Percentiles rank a stretch among this genome's conserved stretches.
Evolutionary conservation across 2,113 vertebrate genomes (phyloP).

Genomic region (Orycteropus afer): DNA sequence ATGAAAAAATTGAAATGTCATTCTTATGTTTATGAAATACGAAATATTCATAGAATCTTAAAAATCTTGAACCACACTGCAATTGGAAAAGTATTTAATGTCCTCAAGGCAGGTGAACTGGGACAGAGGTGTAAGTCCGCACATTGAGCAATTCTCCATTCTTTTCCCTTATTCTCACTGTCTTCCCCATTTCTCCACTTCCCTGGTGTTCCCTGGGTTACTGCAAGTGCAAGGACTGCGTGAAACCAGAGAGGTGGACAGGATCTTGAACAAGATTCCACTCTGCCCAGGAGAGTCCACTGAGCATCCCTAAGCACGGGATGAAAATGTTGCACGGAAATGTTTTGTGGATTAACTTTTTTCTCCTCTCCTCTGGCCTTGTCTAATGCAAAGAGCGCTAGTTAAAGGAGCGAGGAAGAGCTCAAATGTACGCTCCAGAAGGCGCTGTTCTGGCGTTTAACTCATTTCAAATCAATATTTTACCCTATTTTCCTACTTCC

Average conservation of each 20-base stretch:
- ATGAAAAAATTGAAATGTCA: conserved; percentile 83
- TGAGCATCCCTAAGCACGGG: background rate
- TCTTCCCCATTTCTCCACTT: background rate
- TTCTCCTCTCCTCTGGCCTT: conserved; percentile 37
- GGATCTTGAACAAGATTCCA: conserved; percentile 55
- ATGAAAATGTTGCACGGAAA: conserved; percentile 40
- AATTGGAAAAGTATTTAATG: conserved; percentile 66
- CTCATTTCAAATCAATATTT: conserved; percentile 40
- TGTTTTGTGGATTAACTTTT: conserved; percentile 69
- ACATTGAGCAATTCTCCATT: conserved; percentile 44
- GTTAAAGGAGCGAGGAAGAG: background rate
- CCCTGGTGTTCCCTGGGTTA: conserved; percentile 69
- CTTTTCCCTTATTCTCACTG: conserved; percentile 59
- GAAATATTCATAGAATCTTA: conserved; percentile 75
- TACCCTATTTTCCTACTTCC: background rate
- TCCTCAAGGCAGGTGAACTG: conserved; percentile 68
- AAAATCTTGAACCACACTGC: background rate
- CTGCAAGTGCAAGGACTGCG: conserved; percentile 70
- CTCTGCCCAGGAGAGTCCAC: conserved; percentile 65
- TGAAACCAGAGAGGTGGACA: conserved; percentile 56
- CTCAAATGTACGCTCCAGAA: conserved; percentile 60
- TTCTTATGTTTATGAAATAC: conserved; percentile 81
- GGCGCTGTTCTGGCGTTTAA: conserved; percentile 1
- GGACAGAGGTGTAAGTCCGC: background rate
- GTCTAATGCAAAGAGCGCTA: conserved; percentile 49